Evolutionary conservation across 1,140 invertebrate genomes (phyloP), one percentile per base, ranked within the genome.

Genomic region (Drosophila nigrodunni): DNA sequence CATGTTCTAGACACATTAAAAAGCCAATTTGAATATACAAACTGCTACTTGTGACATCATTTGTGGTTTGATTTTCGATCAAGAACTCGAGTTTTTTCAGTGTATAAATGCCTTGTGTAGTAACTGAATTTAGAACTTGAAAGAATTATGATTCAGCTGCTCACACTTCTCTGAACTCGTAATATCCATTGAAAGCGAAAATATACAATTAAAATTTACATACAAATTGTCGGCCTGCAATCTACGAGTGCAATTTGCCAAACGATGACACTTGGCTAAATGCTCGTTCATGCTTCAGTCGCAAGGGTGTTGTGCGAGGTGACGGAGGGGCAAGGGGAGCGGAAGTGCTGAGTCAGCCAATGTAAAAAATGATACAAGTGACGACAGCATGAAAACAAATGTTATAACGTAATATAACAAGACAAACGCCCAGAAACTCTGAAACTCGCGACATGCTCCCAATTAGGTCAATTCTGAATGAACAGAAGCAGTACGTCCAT

Each of bases 391-490:
- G 50, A 44, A 69, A 67, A 54, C 58, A 67, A 74, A 74, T 75
- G 60, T 76, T 59, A 30, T 30, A 30, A 2, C 25, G 60, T 65
- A 64, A 75, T 71, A 64, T 59, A 44, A 69, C 25, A 41, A 41
- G 25, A 37, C 43, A 21, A 41, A 25, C 34, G 71, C 49, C 39
- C 37, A 70, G 58, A 62, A 74, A 30, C 25, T 30, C 58, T 62
- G 58, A 62, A 74, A 30, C 25, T 30, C 58, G 49, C 21, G 52
- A 74, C 58, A 70, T 57, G 59, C 46, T 60, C 15, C 37, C 65
- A 78, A 88, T 83, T 82, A 74, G 83, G 69, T 88, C 83, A 82
- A 49, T 77, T 71, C 69, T 82, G 82, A 78, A 70, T 74, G 77
- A 64, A 54, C 37, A 35, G 43, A 37, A 39, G 13, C 15, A 41